Evolutionary conservation across 2,797 vertebrate genomes (phyloP).

Genomic region (Pelodytes ibericus): DNA sequence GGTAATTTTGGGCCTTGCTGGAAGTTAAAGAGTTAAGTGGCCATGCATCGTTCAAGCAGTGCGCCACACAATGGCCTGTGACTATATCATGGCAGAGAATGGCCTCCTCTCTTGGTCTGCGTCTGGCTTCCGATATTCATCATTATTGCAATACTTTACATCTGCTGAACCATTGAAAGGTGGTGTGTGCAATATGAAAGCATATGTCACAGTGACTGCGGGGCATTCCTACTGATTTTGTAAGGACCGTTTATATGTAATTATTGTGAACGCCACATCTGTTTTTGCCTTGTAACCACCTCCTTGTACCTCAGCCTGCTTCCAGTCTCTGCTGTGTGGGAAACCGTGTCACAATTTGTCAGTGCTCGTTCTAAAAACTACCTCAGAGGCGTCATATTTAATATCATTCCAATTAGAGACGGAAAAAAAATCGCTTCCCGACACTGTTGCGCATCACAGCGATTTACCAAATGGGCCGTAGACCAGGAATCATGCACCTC

Average conservation of each 20-base stretch:
- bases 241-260: slow-evolving; percentile 57
- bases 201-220: slow-evolving; percentile 56
- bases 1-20: too few relatives aligned
- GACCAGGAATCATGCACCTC: too few relatives aligned
- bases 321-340: slow-evolving; percentile 23
- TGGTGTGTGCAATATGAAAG: slow-evolving; percentile 54
- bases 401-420: slow-evolving; percentile 47
- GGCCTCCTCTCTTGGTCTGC: slow-evolving; percentile 20
- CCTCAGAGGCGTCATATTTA: slow-evolving; percentile 37
- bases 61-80: neutral
- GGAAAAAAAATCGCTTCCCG: too few relatives aligned
- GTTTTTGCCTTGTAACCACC: slow-evolving; percentile 46
- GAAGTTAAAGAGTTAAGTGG: neutral
- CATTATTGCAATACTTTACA: slow-evolving; percentile 53
- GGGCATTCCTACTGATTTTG: slow-evolving; percentile 56
- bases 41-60: neutral
- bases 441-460: too few relatives aligned
- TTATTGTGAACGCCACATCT: slow-evolving; percentile 57
- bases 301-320: slow-evolving; percentile 45
- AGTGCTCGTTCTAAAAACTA: slow-evolving; percentile 34
- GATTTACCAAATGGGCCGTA: too few relatives aligned
- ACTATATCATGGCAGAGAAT: slow-evolving; percentile 1
- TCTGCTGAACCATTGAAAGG: slow-evolving; percentile 54
- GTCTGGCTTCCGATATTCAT: slow-evolving; percentile 32
- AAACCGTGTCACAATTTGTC: slow-evolving; percentile 43